phyloP scores from a whole-genome alignment of 2,113 vertebrate species.

The Phylloscopus trochilus region DNA sequence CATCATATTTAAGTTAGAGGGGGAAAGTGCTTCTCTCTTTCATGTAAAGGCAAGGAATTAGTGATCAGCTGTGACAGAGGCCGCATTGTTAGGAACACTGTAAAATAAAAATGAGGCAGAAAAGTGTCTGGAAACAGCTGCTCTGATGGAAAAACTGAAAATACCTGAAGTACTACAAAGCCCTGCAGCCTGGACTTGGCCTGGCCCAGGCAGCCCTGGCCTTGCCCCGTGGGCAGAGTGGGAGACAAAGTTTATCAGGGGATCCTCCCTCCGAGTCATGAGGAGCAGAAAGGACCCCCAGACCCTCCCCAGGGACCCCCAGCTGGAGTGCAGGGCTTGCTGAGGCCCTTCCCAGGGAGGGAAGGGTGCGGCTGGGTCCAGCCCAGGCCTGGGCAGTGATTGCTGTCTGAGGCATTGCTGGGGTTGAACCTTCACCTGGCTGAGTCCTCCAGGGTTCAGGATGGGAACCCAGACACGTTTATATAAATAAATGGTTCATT shows the following conservation, averaged over 20 bases:
- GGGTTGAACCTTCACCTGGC: accelerated
- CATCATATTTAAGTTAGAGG: neutral
- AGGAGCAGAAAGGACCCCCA: neutral
- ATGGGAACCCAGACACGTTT: neutral
- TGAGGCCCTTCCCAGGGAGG: too few relatives aligned
- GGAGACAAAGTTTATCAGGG: neutral
- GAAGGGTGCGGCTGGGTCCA: too few relatives aligned
- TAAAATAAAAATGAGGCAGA: neutral
- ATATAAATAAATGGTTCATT: neutral
- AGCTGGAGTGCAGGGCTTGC: too few relatives aligned
- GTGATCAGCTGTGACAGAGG: neutral
- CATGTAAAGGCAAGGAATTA: too few relatives aligned
- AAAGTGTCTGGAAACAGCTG: neutral
- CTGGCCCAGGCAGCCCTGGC: neutral
- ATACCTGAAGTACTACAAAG: neutral
- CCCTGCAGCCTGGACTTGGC: neutral
- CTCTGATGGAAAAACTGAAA: neutral
- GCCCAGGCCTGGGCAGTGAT: accelerated
- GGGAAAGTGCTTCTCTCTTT: neutral
- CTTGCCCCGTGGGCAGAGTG: neutral
- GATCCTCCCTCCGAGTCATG: neutral
- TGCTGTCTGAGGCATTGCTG: neutral
- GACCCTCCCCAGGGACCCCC: neutral
- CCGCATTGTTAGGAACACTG: neutral
- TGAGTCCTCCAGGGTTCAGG: neutral